Base-by-base conservation (phyloP, 1,140 invertebrate species). In the Drosophila ananassae region DNA sequence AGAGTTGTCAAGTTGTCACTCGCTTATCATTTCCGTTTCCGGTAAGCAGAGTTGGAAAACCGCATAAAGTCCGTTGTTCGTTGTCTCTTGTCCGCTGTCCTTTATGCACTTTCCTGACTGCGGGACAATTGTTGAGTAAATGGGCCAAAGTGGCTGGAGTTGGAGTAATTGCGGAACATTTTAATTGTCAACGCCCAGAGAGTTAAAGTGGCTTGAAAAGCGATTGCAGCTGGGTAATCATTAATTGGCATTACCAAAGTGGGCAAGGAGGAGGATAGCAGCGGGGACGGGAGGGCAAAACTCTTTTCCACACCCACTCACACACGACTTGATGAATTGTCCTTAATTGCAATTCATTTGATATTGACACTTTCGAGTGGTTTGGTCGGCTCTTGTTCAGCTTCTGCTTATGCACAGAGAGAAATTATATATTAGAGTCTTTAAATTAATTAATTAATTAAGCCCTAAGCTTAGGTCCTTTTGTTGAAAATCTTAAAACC, bases 1-100 rank as follows among this genome's bases (percentile, higher is more conserved):
- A 73, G 68, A 60, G 73, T 82, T 82, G 68, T 74, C 79, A 82
- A 82, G 68, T 82, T 82, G 79, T 82, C 79, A 77, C 73, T 82
- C 69, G 79, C 79, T 82, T 82, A 82, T 82, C 79, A 82, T 64
- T 82, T 82, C 79, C 79, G 79, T 82, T 82, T 82, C 79, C 79
- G 79, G 79, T 79, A 77, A 62, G 32, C 61, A 55, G 22, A 56
- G 37, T 32, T 21, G 50, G 39, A 69, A 58, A 79, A 63, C 67
- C 78, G 55, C 68, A 73, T 73, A 79, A 68, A 41, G 51, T 63
- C 41, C 63, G 44, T 12, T 81, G 62, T 73, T 61, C 39, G 57
- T 25, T 17, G 56, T 32, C 41, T 13, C 3, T 8, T 21, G 17
- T 46, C 47, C 22, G 9, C n/a, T 59, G 44, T 60, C 21, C 12